These are phyloP conservation scores for Pteropus alecto DNA, from an alignment of 2,113 vertebrate genomes.

Conservation along the genomic window DNA sequence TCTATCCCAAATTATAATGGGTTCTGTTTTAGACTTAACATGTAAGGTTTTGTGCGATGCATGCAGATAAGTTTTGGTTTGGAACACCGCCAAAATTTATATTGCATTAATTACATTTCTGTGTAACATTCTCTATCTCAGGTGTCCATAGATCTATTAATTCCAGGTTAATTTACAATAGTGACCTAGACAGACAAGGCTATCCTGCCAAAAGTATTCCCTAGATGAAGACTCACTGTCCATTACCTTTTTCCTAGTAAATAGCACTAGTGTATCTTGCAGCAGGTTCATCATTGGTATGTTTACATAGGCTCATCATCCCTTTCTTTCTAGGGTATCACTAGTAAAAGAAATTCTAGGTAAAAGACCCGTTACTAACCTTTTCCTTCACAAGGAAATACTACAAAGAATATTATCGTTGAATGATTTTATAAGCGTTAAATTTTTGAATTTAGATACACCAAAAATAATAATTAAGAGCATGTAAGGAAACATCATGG, in stretches of 20 bases:
- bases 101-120: background rate
- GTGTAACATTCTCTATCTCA: background rate
- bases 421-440: background rate
- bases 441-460: background rate
- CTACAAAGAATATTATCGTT: background rate
- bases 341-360: background rate
- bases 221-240: background rate
- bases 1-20: background rate
- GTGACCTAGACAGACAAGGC: background rate
- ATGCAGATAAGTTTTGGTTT: background rate
- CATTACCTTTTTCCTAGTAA: background rate
- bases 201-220: background rate
- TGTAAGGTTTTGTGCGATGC: background rate
- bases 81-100: background rate
- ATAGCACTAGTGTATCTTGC: background rate
- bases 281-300: background rate
- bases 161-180: slow-evolving; percentile 22
- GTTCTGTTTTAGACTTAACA: background rate
- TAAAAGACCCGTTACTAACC: background rate
- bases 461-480: background rate
- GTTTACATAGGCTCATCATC: background rate
- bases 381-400: background rate
- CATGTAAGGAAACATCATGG: background rate
- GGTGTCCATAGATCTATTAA: background rate
- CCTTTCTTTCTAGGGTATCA: background rate